Evolutionary conservation across 2,888 invertebrate genomes (phyloP).

Genomic region (Lasioglossum villosulum): DNA sequence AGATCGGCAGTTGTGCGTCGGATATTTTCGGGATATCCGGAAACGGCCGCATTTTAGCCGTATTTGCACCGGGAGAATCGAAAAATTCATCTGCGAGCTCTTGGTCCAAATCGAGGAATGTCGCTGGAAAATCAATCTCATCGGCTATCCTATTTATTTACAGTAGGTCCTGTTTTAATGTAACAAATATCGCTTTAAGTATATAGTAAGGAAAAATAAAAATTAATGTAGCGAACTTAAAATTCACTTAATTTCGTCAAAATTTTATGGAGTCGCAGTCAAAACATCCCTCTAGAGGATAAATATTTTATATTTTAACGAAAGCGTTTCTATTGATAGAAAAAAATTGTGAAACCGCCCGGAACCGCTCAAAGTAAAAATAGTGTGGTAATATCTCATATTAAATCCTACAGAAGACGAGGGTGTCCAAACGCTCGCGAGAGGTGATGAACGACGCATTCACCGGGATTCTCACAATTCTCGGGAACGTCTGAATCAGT

Average conservation of each 20-base stretch:
- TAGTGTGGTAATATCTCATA: background rate
- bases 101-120: background rate
- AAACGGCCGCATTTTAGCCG: background rate
- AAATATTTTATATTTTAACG: background rate
- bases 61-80: background rate
- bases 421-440: background rate
- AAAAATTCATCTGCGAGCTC: background rate
- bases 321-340: background rate
- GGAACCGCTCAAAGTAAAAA: background rate
- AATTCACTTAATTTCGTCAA: background rate
- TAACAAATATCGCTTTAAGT: background rate
- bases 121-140: background rate
- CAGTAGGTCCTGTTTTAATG: background rate
- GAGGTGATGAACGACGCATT: constrained; percentile 10
- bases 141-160: background rate
- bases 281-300: background rate
- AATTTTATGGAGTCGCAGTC: background rate
- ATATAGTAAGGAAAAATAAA: too few relatives aligned
- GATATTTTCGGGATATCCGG: background rate
- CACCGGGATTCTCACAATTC: background rate
- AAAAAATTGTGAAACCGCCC: background rate
- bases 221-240: background rate
- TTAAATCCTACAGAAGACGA: constrained; percentile 5
- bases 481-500: constrained; percentile 2
- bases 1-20: constrained; percentile 2